Percentiles rank a stretch among this genome's conserved stretches.
Conservation (phyloP, 2,113 vertebrate species). For the Gobio gobio region DNA sequence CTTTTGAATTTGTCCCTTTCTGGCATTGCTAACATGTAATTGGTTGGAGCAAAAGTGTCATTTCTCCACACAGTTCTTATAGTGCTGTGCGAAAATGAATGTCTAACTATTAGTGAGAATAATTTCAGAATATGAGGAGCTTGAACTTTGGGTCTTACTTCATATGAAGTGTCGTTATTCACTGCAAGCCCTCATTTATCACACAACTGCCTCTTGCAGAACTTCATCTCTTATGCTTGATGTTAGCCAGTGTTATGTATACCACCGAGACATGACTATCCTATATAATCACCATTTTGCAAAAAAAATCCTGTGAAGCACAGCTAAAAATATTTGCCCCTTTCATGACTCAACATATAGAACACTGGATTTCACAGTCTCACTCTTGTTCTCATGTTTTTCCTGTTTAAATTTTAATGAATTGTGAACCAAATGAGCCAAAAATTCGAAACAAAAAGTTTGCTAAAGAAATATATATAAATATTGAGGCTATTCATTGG, state of each 20-base stretch:
- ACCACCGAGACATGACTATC: slow-evolving; percentile 8
- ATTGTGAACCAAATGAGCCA: background rate
- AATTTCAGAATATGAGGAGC: slow-evolving; percentile 29
- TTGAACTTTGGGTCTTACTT: slow-evolving; percentile 57
- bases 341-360: background rate
- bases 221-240: background rate
- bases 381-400: background rate
- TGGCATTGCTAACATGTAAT: background rate
- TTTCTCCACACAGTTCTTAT: background rate
- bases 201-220: slow-evolving; percentile 29
- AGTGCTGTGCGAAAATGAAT: slow-evolving; percentile 3
- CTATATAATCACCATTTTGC: slow-evolving; percentile 5
- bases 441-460: too few species aligned
- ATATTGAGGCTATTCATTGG: too few species aligned
- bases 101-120: slow-evolving; percentile 5
- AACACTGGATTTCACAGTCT: background rate
- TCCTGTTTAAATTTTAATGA: background rate
- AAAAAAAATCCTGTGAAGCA: background rate
- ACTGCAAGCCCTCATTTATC: slow-evolving; percentile 60
- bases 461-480: too few species aligned
- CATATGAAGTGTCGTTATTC: slow-evolving; percentile 54
- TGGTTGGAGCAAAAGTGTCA: background rate
- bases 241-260: background rate
- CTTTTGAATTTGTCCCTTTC: too few species aligned
- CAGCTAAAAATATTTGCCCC: background rate